Evolutionary conservation across 2,797 vertebrate species (phyloP), one percentile per base, ranked within the genome.

Genomic region (Lates japonicus): DNA sequence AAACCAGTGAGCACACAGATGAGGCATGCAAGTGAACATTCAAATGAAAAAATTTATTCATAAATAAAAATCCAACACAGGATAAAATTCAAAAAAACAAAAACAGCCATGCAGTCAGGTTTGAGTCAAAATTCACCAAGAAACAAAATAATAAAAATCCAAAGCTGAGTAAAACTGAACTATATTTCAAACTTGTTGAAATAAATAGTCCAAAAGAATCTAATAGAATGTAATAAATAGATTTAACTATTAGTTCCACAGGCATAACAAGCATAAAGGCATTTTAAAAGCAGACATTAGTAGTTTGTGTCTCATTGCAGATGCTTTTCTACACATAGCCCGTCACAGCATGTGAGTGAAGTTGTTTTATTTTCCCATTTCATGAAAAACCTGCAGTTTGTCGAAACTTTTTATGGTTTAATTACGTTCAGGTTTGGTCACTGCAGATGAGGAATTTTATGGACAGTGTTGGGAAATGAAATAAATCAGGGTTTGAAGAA

Each of bases 21-120:
- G 87, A 94, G 81, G 90, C 94, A 95, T 94, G 94, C 93, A 91
- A 59, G 74, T 33, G 46, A 20, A 87, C 92, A 86, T 83, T 85
- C 80, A 80, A 70, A 72, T 60, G 59, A 70, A 91, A 84, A 86
- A 12, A 89, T 96, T 95, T 95, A 96, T 96, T 96, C 76, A 92
- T 89, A 92, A 94, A 93, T 90, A 89, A 90, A 93, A 90, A 65
- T 17, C 83, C 78, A 92, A 83, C 70, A 91, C 84, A 85, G 80
- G 59, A 83, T 29, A 75, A 83, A 81, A 78, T 3, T 68, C 62
- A 39, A 42, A 42, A 41, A 41, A 41, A 41, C 91, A 87, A 44
- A 76, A 86, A 85, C 67, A 80, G 87, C 86, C 92, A 93, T 93
- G 94, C 94, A 93, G 74, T 89, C 83, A 83, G 31, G 73, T 62